These are phyloP conservation scores for Rhyacophila brunnea DNA, from an alignment of 1,140 invertebrate species.

Conservation along the genomic window DNA sequence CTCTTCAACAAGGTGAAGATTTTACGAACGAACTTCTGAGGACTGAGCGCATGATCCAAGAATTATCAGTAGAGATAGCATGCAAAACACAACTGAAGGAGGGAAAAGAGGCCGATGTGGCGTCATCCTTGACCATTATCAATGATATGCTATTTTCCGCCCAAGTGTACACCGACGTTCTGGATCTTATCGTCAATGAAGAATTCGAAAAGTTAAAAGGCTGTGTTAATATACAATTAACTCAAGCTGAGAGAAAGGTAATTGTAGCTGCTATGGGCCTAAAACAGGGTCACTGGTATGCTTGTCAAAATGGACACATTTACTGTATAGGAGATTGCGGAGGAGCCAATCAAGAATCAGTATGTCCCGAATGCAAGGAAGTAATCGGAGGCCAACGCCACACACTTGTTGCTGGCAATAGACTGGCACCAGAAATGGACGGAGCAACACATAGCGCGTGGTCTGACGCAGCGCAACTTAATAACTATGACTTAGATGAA, in stretches of 20 bases:
- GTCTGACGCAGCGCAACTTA: constrained; percentile 42
- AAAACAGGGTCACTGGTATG: constrained; percentile 68
- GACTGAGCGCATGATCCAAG: too few relatives aligned
- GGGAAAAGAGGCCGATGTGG: too few relatives aligned
- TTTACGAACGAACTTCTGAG: too few relatives aligned
- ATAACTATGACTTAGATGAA: too few relatives aligned
- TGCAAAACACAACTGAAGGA: too few relatives aligned
- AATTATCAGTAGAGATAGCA: neutral
- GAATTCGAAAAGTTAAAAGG: neutral
- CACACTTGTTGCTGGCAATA: constrained; percentile 52
- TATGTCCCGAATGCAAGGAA: constrained; percentile 62
- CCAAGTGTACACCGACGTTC: neutral
- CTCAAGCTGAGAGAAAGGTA: constrained; percentile 55
- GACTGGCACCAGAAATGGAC: constrained; percentile 61
- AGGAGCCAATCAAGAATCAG: constrained; percentile 59
- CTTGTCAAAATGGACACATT: constrained; percentile 72
- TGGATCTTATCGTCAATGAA: neutral
- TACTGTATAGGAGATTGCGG: constrained; percentile 74
- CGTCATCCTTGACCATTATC: too few relatives aligned
- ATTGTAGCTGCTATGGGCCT: constrained; percentile 64
- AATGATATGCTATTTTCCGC: too few relatives aligned
- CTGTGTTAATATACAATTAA: constrained; percentile 38
- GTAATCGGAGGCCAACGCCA: constrained; percentile 64
- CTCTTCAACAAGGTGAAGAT: too few relatives aligned
- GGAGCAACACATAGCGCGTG: constrained; percentile 53